Percentiles rank a stretch among this genome's conserved stretches.
phyloP scores from a whole-genome alignment of 1,140 invertebrate genomes.

The Archegozetes longisetosus region DNA sequence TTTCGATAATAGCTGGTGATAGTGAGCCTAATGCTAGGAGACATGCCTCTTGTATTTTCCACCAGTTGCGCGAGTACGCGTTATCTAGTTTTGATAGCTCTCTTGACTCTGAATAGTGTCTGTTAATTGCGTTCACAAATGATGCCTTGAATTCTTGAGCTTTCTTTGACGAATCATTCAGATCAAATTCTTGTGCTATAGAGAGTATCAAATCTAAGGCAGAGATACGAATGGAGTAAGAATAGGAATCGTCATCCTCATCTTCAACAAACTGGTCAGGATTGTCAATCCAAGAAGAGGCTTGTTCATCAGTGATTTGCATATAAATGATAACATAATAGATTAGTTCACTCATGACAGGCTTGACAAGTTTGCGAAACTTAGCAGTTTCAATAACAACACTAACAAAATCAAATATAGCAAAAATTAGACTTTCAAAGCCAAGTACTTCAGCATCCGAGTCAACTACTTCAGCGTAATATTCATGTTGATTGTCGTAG shows the following conservation, averaged over 20 bases:
- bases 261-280: slow-evolving; percentile 60
- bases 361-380: slow-evolving; percentile 43
- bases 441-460: slow-evolving; percentile 46
- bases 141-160: slow-evolving; percentile 13
- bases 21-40: slow-evolving; percentile 46
- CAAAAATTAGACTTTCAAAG: slow-evolving; percentile 54
- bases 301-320: slow-evolving; percentile 60
- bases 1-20: slow-evolving; percentile 38
- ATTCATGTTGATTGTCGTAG: slow-evolving; percentile 33
- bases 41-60: slow-evolving; percentile 59
- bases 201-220: slow-evolving; percentile 47
- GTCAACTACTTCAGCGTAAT: slow-evolving; percentile 30
- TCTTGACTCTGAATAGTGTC: slow-evolving; percentile 47
- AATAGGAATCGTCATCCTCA: slow-evolving; percentile 50
- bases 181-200: slow-evolving; percentile 4
- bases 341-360: slow-evolving; percentile 48
- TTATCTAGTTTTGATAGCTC: slow-evolving; percentile 31
- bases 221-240: slow-evolving; percentile 54
- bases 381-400: slow-evolving; percentile 44
- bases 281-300: slow-evolving; percentile 47
- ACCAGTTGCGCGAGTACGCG: slow-evolving; percentile 30
- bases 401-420: slow-evolving; percentile 56
- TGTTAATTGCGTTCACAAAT: slow-evolving; percentile 30
- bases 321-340: slow-evolving; percentile 57
- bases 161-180: neutral